A percentile compares a stretch with the other conserved stretches of the same genome.
These are phyloP conservation scores for Lymantria monacha DNA, from an alignment of 2,888 invertebrate genomes.

Conservation along the genomic window DNA sequence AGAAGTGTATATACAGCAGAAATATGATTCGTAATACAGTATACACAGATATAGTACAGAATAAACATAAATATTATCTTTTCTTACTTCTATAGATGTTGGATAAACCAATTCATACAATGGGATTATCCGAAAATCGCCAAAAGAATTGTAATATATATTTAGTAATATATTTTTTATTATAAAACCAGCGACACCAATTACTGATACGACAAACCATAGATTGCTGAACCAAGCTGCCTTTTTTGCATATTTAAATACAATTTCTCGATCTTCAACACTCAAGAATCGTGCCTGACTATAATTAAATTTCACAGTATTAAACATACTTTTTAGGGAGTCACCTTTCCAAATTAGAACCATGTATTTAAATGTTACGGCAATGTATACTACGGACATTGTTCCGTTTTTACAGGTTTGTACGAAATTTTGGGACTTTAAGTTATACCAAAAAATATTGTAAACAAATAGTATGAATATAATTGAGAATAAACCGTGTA, in stretches of 20 bases:
- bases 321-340: slow-evolving; percentile 24
- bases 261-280: slow-evolving; percentile 28
- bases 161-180: slow-evolving; percentile 27
- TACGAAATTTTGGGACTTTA: slow-evolving; percentile 19
- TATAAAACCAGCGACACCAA: slow-evolving; percentile 12
- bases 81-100: slow-evolving; percentile 30
- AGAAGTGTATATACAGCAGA: slow-evolving; percentile 31
- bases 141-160: slow-evolving; percentile 24
- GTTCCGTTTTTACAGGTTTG: slow-evolving; percentile 25
- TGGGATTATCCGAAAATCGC: slow-evolving; percentile 31
- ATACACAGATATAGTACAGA: slow-evolving; percentile 11
- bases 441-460: slow-evolving; percentile 22
- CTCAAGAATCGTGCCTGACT: slow-evolving; percentile 15
- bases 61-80: slow-evolving; percentile 29
- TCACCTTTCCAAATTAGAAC: slow-evolving; percentile 9
- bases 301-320: slow-evolving; percentile 41
- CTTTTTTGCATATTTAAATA: slow-evolving; percentile 32
- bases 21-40: slow-evolving; percentile 22
- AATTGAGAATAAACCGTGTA: neutral
- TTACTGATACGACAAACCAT: slow-evolving; percentile 28
- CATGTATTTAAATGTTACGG: neutral
- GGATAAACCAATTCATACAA: slow-evolving; percentile 41
- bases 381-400: neutral
- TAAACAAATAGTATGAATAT: slow-evolving; percentile 12
- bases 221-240: slow-evolving; percentile 34